Evolutionary conservation across 2,797 vertebrate species (phyloP), one percentile per base, ranked within the genome.

Genomic region (Echiichthys vipera): DNA sequence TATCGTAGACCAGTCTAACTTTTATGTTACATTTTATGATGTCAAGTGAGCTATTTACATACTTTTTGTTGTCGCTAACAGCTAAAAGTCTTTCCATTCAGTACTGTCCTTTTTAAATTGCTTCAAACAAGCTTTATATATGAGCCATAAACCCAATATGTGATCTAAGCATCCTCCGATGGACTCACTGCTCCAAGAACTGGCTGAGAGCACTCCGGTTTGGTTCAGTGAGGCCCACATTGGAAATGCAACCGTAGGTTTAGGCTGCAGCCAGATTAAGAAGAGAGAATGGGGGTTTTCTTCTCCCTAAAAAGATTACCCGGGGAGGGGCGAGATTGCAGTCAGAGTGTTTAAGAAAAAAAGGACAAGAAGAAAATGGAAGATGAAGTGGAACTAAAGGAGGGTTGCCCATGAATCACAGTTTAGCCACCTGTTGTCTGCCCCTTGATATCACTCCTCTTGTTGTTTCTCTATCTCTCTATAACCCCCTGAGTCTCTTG

Each of bases 271-370:
- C 85, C 86, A 90, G 90, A 92, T 92, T 91, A 91, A 87, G 81
- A 90, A 74, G 84, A 86, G 83, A 91, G 88, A 92, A 87, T 86
- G 77, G 91, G 72, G 86, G 78, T 88, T 92, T 93, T 90, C 88
- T 91, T 91, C 83, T 83, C 84, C 75, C 83, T 95, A 94, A 95
- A 93, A 91, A 93, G 94, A 94, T 95, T 95, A 94, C 78, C 86
- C 88, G 17, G 84, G 89, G 91, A 92, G 88, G 91, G 92, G 90
- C 81, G 78, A 87, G 91, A 90, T 93, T 91, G 89, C 92, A 91
- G 91, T 84, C 80, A 83, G 89, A 86, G 88, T 84, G 84, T 87
- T 94, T 88, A 88, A 91, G 90, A 74, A 88, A 84, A 89, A 87
- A 84, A 65, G 85, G 85, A 91, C 80, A 81, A 82, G 85, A 90